Conservation (phyloP, 2,888 invertebrate genomes). For the Polyommatus iphigenia region DNA sequence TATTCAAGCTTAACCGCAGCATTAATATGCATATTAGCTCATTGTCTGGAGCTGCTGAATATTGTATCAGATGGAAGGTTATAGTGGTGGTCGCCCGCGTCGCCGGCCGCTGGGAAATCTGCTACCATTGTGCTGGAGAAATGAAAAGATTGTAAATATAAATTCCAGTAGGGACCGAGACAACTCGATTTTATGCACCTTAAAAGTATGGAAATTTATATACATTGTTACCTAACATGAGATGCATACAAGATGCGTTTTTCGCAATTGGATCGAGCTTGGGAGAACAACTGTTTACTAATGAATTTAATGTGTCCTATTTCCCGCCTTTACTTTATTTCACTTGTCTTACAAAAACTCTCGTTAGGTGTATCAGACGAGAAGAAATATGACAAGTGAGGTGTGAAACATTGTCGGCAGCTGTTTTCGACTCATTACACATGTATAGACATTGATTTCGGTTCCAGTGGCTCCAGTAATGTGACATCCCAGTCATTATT, state of each 20-base stretch:
- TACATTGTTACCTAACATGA: background rate
- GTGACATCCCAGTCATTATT: background rate
- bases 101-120: background rate
- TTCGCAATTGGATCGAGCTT: background rate
- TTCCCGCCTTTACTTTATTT: background rate
- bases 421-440: slow-evolving; percentile 1
- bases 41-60: background rate
- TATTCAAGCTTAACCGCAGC: background rate
- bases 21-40: slow-evolving; percentile 8
- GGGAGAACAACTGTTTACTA: too few species aligned
- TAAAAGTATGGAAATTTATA: background rate
- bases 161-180: background rate
- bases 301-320: background rate
- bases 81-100: background rate
- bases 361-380: background rate
- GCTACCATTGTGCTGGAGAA: background rate
- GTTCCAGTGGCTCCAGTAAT: background rate
- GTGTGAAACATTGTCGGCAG: background rate
- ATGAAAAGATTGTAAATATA: slow-evolving; percentile 1
- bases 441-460: slow-evolving; percentile 15
- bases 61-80: background rate
- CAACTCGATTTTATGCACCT: background rate
- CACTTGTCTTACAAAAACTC: background rate
- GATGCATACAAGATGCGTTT: background rate
- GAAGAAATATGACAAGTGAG: background rate